These are phyloP conservation scores for Drosophila colorata DNA, from an alignment of 2,888 invertebrate genomes.

Conservation along the genomic window DNA sequence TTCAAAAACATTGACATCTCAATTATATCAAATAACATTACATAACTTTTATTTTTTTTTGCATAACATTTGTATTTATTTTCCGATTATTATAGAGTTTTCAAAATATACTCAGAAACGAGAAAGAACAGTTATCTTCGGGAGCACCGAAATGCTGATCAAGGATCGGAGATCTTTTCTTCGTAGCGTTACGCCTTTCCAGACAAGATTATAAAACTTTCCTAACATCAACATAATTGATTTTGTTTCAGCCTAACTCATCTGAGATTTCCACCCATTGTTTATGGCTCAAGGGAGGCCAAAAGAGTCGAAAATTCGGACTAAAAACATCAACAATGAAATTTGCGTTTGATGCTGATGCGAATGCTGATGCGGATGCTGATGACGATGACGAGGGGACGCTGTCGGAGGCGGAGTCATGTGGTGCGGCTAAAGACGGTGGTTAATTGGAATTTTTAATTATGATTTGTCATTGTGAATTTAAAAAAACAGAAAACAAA, in stretches of 20 bases:
- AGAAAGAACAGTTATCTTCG: too few species aligned
- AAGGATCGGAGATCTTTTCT: too few species aligned
- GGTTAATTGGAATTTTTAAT: constrained; percentile 79
- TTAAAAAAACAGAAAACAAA: constrained; percentile 23
- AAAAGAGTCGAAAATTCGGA: constrained; percentile 8
- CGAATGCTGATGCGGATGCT: constrained; percentile 1
- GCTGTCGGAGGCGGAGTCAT: background rate
- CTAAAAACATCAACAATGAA: constrained; percentile 37
- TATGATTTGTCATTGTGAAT: constrained; percentile 72
- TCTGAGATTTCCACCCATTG: constrained; percentile 11
- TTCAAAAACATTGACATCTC: too few species aligned
- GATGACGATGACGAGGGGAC: background rate
- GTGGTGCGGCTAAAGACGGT: constrained; percentile 37
- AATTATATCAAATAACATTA: too few species aligned
- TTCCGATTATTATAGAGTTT: too few species aligned
- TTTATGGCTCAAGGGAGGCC: constrained; percentile 13
- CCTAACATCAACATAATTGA: background rate
- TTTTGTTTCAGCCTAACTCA: background rate
- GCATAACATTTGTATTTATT: too few species aligned
- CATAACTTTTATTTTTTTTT: too few species aligned
- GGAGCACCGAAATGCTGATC: too few species aligned
- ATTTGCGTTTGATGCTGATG: constrained; percentile 47
- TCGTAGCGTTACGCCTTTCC: too few species aligned
- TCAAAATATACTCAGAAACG: too few species aligned
- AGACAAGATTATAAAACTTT: too few species aligned